Evolutionary conservation across 2,888 invertebrate genomes (phyloP).

Genomic region (Parelbella ahira): DNA sequence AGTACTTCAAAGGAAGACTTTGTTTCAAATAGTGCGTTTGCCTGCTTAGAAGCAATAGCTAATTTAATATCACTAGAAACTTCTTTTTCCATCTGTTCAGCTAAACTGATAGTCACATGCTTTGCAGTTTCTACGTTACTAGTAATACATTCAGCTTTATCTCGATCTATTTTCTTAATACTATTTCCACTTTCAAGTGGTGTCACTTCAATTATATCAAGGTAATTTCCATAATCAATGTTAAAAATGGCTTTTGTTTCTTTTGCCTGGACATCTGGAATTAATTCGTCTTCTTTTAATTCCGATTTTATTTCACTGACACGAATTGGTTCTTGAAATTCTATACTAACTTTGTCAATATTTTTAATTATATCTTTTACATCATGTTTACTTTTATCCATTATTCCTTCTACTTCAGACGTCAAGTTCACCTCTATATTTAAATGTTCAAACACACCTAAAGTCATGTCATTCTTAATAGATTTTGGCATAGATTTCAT

Average conservation of each 20-base stretch:
- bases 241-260: conserved; percentile 35
- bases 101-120: conserved; percentile 77
- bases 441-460: conserved; percentile 46
- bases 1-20: conserved; percentile 48
- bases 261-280: conserved; percentile 31
- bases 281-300: conserved; percentile 52
- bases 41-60: conserved; percentile 31
- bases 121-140: conserved; percentile 54
- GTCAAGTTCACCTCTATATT: conserved; percentile 44
- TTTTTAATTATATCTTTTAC: conserved; percentile 33
- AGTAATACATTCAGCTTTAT: conserved; percentile 16
- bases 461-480: conserved; percentile 36
- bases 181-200: conserved; percentile 45
- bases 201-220: conserved; percentile 39
- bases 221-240: conserved; percentile 44
- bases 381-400: conserved; percentile 31
- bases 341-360: conserved; percentile 38
- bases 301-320: conserved; percentile 72
- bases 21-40: conserved; percentile 40
- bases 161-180: conserved; percentile 39
- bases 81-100: conserved; percentile 71
- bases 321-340: conserved; percentile 42
- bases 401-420: conserved; percentile 43
- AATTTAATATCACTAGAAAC: conserved; percentile 32
- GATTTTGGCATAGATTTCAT: conserved; percentile 35